phyloP scores from a whole-genome alignment of 2,797 vertebrate species.

The Pseudocheirus occidentalis region DNA sequence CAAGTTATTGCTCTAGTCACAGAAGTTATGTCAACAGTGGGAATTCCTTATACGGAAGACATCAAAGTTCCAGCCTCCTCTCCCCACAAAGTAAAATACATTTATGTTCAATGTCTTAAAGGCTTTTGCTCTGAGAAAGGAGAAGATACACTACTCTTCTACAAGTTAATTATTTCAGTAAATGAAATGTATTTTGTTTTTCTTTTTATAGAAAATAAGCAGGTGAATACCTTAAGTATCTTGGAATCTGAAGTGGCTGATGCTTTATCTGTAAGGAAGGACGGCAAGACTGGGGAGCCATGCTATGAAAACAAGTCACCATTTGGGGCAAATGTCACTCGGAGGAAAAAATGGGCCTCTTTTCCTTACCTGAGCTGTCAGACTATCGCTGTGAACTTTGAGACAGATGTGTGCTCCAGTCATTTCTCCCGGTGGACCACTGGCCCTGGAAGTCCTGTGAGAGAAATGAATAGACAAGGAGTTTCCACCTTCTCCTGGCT shows the following conservation, averaged over 20 bases:
- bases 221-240: background rate
- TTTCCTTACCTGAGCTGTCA: background rate
- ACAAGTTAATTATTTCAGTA: background rate
- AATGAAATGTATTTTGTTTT: background rate
- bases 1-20: background rate
- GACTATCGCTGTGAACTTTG: background rate
- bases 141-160: background rate
- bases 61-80: background rate
- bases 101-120: background rate
- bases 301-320: background rate
- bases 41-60: background rate
- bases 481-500: background rate
- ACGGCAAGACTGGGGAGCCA: background rate
- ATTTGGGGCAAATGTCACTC: background rate
- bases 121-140: background rate
- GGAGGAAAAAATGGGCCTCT: background rate
- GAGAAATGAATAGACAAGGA: background rate
- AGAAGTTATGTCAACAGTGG: background rate
- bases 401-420: background rate
- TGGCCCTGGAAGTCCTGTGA: background rate
- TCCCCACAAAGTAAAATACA: background rate
- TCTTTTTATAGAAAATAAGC: background rate
- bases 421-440: background rate
- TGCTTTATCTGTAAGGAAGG: background rate
- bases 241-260: background rate